Conservation (phyloP, 2,797 vertebrate species). For the Poeciliopsis gracilis region DNA sequence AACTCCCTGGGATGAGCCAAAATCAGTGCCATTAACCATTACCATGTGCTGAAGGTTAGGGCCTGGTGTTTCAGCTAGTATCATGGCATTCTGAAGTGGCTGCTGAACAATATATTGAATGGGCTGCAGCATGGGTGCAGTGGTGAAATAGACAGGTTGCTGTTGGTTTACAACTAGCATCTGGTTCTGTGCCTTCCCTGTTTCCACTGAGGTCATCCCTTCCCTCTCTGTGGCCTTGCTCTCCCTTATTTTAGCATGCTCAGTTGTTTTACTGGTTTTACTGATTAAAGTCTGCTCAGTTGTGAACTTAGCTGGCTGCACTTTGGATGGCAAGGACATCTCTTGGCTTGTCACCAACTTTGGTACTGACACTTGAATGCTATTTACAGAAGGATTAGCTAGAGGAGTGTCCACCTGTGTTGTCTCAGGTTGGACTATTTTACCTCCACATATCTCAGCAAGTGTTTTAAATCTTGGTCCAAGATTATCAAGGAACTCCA, state of each 20-base stretch:
- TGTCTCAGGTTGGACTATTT: slow-evolving; percentile 50
- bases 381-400: slow-evolving; percentile 24
- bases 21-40: slow-evolving; percentile 62
- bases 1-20: slow-evolving; percentile 50
- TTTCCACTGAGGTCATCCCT: slow-evolving; percentile 18
- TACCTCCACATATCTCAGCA: slow-evolving; percentile 80
- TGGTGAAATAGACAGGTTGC: slow-evolving; percentile 80
- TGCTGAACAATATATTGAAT: slow-evolving; percentile 79
- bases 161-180: slow-evolving; percentile 69
- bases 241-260: slow-evolving; percentile 37
- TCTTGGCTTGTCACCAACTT: slow-evolving; percentile 5
- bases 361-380: slow-evolving; percentile 23
- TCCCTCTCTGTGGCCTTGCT: slow-evolving; percentile 12
- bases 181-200: slow-evolving; percentile 44
- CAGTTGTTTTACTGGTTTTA: slow-evolving; percentile 39
- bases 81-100: slow-evolving; percentile 82
- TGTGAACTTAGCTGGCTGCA: slow-evolving; percentile 5
- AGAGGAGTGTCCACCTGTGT: slow-evolving; percentile 16
- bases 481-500: slow-evolving; percentile 87
- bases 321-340: slow-evolving; percentile 3
- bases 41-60: slow-evolving; percentile 75
- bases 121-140: slow-evolving; percentile 63
- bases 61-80: slow-evolving; percentile 81
- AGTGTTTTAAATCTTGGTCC: slow-evolving; percentile 92
- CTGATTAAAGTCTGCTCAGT: slow-evolving; percentile 31